Conservation (phyloP, 2,797 vertebrate species). For the Chloroceryle amazona region DNA sequence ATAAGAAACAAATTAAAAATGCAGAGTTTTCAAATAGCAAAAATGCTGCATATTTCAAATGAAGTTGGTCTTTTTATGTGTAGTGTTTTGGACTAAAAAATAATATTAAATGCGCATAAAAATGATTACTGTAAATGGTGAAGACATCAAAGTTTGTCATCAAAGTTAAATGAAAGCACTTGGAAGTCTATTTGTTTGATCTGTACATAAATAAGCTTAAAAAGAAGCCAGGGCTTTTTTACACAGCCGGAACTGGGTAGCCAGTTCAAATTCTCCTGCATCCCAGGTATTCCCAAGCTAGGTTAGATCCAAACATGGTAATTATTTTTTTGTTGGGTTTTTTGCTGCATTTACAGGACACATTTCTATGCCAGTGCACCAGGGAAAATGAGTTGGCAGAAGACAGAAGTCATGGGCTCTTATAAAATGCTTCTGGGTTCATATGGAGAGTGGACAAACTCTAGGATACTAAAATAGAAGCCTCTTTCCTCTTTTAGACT, state of each 20-base stretch:
- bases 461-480: background rate
- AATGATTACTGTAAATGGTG: conserved; percentile 44
- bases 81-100: conserved; percentile 24
- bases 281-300: conserved; percentile 19
- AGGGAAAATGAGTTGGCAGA: background rate
- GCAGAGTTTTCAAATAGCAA: conserved; percentile 38
- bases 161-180: conserved; percentile 51
- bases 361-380: background rate
- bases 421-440: background rate
- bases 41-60: conserved; percentile 36
- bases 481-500: background rate
- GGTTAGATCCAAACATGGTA: background rate
- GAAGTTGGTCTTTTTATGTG: conserved; percentile 53
- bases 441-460: background rate
- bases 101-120: conserved; percentile 52
- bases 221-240: background rate
- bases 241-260: background rate
- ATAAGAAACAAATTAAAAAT: conserved; percentile 75
- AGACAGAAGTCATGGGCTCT: background rate
- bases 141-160: conserved; percentile 56
- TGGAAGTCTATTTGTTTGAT: conserved; percentile 63
- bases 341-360: background rate
- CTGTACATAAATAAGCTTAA: conserved; percentile 46
- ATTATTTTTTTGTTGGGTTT: background rate
- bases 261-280: conserved; percentile 1